A percentile compares a stretch with the other conserved stretches of the same genome.
phyloP scores from a whole-genome alignment of 2,797 vertebrate genomes.

The Tamandua tetradactyla region DNA sequence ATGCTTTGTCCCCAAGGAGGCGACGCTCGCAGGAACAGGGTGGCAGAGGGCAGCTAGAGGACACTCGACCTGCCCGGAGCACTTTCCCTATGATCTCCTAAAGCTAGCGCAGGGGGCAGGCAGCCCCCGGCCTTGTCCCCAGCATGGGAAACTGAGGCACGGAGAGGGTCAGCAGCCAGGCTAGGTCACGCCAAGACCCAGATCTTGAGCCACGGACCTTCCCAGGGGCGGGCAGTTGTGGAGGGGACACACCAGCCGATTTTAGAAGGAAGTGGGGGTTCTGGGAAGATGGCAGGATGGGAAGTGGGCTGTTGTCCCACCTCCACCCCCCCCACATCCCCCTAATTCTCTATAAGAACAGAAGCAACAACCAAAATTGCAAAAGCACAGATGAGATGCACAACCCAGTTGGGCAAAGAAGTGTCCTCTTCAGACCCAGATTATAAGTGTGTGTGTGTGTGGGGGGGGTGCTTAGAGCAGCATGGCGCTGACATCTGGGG shows the following conservation, averaged over 20 bases:
- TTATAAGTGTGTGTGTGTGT: no score
- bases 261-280: not conserved
- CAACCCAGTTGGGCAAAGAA: not conserved
- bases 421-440: not conserved
- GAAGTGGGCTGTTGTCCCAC: no score
- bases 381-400: not conserved
- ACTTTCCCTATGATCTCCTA: not conserved
- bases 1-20: no score
- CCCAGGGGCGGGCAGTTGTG: not conserved
- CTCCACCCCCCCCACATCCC: no score
- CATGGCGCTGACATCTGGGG: not conserved
- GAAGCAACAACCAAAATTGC: not conserved
- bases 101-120: not conserved
- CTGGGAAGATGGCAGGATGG: not conserved
- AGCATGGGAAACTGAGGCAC: not conserved
- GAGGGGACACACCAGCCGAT: not conserved
- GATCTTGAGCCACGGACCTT: not conserved
- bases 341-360: not conserved
- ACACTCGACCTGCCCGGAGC: no score
- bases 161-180: not conserved
- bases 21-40: no score
- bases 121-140: not conserved
- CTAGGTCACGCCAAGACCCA: not conserved
- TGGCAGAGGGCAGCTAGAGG: no score
- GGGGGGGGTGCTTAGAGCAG: not conserved